A percentile compares a stretch with the other conserved stretches of the same genome.
Conservation (phyloP, 2,888 invertebrate species). For the Mellilla xanthometata region DNA sequence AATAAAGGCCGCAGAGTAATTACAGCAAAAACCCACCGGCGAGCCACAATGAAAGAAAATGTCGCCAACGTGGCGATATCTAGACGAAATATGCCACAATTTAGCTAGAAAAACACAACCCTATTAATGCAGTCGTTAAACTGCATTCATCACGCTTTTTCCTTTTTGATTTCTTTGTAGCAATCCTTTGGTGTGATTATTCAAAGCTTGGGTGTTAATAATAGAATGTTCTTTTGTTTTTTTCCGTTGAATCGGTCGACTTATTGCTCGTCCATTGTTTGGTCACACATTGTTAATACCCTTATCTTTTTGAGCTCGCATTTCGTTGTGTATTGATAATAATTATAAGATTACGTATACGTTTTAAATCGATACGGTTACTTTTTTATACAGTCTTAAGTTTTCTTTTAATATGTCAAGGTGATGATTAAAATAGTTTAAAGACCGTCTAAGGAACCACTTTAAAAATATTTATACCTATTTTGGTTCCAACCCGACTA, state of each 20-base stretch:
- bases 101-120: constrained; percentile 56
- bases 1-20: constrained; percentile 40
- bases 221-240: constrained; percentile 24
- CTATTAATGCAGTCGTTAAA: constrained; percentile 57
- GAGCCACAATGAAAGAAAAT: constrained; percentile 45
- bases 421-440: too few species aligned
- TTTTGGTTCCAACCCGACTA: too few species aligned
- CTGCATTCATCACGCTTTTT: constrained; percentile 55
- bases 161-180: constrained; percentile 39
- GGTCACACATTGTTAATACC: too few species aligned
- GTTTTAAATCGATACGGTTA: too few species aligned
- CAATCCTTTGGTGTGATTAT: constrained; percentile 41
- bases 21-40: constrained; percentile 37
- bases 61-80: constrained; percentile 39
- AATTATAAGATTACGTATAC: too few species aligned
- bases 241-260: constrained; percentile 18
- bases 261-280: neutral
- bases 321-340: too few species aligned
- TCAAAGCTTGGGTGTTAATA: constrained; percentile 37
- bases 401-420: too few species aligned
- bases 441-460: too few species aligned
- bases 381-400: too few species aligned
- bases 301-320: too few species aligned
- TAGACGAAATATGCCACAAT: constrained; percentile 48
- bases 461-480: too few species aligned